These are phyloP conservation scores for Mus spicilegus DNA, from an alignment of 2,113 vertebrate genomes.

Conservation along the genomic window DNA sequence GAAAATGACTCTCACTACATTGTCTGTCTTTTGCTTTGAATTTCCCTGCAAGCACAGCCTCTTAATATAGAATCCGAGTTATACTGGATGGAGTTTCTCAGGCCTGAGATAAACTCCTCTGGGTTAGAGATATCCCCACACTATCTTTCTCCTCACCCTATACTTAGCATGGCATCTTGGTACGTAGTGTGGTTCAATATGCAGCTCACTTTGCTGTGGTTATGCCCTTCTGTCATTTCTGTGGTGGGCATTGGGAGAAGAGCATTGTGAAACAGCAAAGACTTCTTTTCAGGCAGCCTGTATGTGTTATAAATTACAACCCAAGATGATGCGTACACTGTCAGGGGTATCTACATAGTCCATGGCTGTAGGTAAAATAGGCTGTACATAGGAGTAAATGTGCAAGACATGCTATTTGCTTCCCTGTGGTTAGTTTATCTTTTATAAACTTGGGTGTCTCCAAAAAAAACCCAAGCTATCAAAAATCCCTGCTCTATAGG, in stretches of 20 bases:
- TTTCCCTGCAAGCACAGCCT: background rate
- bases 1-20: background rate
- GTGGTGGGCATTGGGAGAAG: background rate
- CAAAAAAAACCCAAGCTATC: background rate
- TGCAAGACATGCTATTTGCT: background rate
- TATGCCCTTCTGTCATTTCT: background rate
- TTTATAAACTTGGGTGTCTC: background rate
- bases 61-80: background rate
- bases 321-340: background rate
- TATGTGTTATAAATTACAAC: background rate
- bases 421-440: background rate
- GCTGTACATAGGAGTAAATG: background rate
- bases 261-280: background rate
- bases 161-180: background rate
- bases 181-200: background rate
- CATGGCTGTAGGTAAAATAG: background rate
- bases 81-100: background rate
- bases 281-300: background rate
- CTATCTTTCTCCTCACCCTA: background rate
- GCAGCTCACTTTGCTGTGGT: background rate
- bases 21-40: background rate
- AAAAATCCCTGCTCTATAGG: background rate
- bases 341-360: background rate
- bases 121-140: background rate
- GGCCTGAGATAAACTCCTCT: background rate